Base-by-base conservation (phyloP, 1,140 invertebrate genomes). In the Bombus huntii region DNA sequence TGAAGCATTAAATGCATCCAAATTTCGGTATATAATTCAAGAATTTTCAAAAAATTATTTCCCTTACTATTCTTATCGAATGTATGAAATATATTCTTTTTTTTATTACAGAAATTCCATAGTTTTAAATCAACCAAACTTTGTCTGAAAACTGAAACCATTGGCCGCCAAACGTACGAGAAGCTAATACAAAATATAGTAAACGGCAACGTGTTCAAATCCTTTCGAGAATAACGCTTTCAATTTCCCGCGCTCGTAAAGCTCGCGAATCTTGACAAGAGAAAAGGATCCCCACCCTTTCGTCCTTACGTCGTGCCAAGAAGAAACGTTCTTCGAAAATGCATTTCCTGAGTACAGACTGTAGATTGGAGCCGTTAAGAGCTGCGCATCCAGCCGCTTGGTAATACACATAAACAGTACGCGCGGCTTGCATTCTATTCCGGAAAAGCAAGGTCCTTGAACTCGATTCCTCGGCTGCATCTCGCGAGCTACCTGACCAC, bases 361-460 rank as follows among this genome's bases (percentile, higher is more conserved):
- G 34, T 8, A 10, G 18, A 37, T 4, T 12, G 1, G 76, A 44
- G 57, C 15, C 8, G 47, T 72, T 72, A 57, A 42, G 25, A 47
- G 70, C 13, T 6, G 65, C 68, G n/a, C n/a, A 62, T 44, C 66
- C 12, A 81, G 70, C 47, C 59, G n/a, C 47, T 62, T 5, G 53
- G 47, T 42, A 42, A 31, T 62, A 59, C 37, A 34, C 57, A 53
- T 76, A 66, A 76, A 83, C 57, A 82, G 31, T 66, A 31, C 71
- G 81, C 44, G 72, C 39, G 42, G 53, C 57, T 66, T 25, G 81
- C 72, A 47, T 76, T 65, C 72, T 66, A 76, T 76, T 76, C 81
- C 81, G 81, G 81, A 83, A 83, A 83, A 83, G 42, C 59, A 62
- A 76, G 81, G 81, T 83, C 81, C 81, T 83, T 83, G 81, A 83